phyloP scores from a whole-genome alignment of 37 sponge, comb jelly and placozoan species.

The Chondrilla cf. caribensis region DNA sequence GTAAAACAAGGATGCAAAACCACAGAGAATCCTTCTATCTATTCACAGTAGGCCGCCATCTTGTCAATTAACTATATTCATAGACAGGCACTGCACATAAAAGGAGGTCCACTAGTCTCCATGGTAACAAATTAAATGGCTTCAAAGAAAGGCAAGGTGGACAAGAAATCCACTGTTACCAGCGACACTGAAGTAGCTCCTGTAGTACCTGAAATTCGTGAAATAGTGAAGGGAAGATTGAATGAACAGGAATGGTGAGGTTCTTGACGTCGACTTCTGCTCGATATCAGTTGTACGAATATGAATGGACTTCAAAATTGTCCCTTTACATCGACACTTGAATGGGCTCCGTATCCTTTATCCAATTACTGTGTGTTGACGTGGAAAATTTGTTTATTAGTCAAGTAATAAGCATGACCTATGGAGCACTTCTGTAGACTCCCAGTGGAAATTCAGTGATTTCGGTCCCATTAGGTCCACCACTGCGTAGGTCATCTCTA shows the following conservation, averaged over 20 bases:
- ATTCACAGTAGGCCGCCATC: neutral
- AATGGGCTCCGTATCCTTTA: too few relatives aligned
- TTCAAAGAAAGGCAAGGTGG: conserved; percentile 13
- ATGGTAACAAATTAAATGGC: conserved; percentile 11
- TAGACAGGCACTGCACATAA: neutral
- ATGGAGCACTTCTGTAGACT: too few relatives aligned
- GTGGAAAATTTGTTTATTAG: too few relatives aligned
- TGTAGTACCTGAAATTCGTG: neutral
- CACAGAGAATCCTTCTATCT: neutral
- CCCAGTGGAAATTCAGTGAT: too few relatives aligned
- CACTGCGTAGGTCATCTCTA: too few relatives aligned
- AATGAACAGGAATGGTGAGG: conserved; percentile 10
- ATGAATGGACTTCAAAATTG: too few relatives aligned
- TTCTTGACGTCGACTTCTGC: neutral
- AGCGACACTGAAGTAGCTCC: neutral
- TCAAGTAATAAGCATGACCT: too few relatives aligned
- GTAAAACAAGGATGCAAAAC: conserved; percentile 8
- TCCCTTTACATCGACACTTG: too few relatives aligned
- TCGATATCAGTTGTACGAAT: neutral
- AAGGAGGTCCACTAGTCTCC: neutral
- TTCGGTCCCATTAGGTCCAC: too few relatives aligned
- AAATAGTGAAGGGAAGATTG: conserved; percentile 4
- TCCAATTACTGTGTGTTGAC: too few relatives aligned
- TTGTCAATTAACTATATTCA: conserved; percentile 10
- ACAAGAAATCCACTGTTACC: neutral